A percentile compares a stretch with the other conserved stretches of the same genome.
Evolutionary conservation across 1,140 invertebrate genomes (phyloP).

Genomic region (Lepidurus couesii): DNA sequence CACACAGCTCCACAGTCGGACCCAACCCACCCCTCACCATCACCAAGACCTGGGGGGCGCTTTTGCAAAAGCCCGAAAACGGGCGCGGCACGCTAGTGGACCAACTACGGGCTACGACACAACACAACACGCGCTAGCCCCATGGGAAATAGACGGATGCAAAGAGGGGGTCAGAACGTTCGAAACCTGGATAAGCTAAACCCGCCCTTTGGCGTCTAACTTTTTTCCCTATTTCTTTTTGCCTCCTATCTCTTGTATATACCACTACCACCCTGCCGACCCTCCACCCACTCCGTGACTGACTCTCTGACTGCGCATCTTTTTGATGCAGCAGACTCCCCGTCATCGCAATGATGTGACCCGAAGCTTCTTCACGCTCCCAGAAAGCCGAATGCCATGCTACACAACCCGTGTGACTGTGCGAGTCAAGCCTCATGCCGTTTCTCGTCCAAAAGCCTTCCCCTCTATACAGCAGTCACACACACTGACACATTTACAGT

Average conservation of each 20-base stretch:
- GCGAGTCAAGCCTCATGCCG: not conserved
- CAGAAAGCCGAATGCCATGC: not conserved
- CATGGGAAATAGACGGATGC: slow-evolving; percentile 13
- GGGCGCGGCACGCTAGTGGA: not conserved
- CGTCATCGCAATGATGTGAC: not conserved
- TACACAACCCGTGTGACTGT: not conserved
- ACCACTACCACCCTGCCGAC: not conserved
- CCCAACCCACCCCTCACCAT: not conserved
- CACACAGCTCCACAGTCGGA: not conserved
- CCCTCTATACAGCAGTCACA: not conserved
- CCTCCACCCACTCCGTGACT: not conserved
- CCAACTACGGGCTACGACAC: not conserved
- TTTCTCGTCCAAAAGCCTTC: not conserved
- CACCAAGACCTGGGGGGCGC: not conserved
- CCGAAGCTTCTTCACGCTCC: not conserved
- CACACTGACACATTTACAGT: too few relatives aligned
- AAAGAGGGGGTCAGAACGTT: slow-evolving; percentile 7
- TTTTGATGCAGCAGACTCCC: not conserved
- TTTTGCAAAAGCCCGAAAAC: not conserved
- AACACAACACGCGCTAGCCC: slow-evolving; percentile 20
- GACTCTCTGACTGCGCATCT: slow-evolving; percentile 11
- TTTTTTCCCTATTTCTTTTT: not conserved
- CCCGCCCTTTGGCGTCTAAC: not conserved
- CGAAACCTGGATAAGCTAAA: slow-evolving; percentile 19
- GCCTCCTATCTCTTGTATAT: not conserved